Conservation (phyloP, 1,140 invertebrate species). For the Pseudobourletiella spinata region DNA sequence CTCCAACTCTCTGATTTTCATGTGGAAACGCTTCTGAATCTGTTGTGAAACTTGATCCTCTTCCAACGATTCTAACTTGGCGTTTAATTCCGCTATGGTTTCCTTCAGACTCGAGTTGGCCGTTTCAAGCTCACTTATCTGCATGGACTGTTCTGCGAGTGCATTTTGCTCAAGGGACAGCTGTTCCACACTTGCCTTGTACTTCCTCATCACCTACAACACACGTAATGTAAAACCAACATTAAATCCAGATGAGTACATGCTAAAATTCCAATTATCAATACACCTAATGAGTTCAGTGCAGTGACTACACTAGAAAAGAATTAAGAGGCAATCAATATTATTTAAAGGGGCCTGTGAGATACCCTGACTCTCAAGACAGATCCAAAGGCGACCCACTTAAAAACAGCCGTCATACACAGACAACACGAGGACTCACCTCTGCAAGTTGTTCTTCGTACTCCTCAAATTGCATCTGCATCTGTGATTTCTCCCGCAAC, state of each 20-base stretch:
- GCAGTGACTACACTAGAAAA: too few species aligned
- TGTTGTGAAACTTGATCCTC: slow-evolving; percentile 68
- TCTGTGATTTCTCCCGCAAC: slow-evolving; percentile 65
- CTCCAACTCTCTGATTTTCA: slow-evolving; percentile 77
- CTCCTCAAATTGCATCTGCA: slow-evolving; percentile 76
- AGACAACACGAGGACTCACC: slow-evolving; percentile 44
- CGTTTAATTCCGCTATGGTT: slow-evolving; percentile 63
- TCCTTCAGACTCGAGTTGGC: slow-evolving; percentile 67
- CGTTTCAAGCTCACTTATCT: slow-evolving; percentile 65
- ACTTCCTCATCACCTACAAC: slow-evolving; percentile 73
- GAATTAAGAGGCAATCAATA: too few species aligned
- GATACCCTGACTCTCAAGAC: too few species aligned
- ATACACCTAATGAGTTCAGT: too few species aligned
- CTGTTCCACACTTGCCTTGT: slow-evolving; percentile 75
- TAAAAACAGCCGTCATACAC: too few species aligned
- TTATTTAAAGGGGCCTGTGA: too few species aligned
- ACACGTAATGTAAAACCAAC: neutral
- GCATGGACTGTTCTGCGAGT: slow-evolving; percentile 66
- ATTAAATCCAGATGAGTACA: too few species aligned
- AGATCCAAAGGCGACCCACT: too few species aligned
- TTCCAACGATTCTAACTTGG: slow-evolving; percentile 67
- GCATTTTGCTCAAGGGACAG: slow-evolving; percentile 72
- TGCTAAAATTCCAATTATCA: too few species aligned
- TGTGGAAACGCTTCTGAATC: slow-evolving; percentile 56
- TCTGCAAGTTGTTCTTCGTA: slow-evolving; percentile 84